phyloP scores from a whole-genome alignment of 2,888 invertebrate species.

The Cerceris rybyensis region DNA sequence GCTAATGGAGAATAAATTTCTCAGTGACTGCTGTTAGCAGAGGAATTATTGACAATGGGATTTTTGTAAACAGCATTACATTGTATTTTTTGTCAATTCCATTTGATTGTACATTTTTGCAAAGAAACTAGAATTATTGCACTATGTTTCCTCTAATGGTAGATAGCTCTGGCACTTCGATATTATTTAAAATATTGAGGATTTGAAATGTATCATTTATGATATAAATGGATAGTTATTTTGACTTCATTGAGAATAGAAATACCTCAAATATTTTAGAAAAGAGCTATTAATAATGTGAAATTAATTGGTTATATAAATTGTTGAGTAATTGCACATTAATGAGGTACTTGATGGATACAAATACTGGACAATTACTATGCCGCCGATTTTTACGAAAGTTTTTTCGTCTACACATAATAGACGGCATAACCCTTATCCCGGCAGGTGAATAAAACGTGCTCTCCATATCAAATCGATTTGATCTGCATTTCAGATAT shows the following conservation, averaged over 20 bases:
- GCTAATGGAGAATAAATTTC: slow-evolving; percentile 42
- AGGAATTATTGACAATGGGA: slow-evolving; percentile 45
- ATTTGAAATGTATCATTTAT: too few relatives aligned
- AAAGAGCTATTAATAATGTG: too few relatives aligned
- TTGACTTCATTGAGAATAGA: too few relatives aligned
- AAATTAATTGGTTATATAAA: neutral
- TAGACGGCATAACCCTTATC: slow-evolving; percentile 69
- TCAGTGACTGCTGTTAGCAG: slow-evolving; percentile 8
- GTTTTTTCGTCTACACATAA: slow-evolving; percentile 43
- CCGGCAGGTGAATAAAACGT: slow-evolving; percentile 71
- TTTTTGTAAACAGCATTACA: neutral
- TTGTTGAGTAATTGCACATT: neutral
- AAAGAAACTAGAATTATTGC: neutral
- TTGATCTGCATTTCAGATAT: slow-evolving; percentile 63
- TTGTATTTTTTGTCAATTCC: neutral
- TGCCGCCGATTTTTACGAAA: slow-evolving; percentile 33
- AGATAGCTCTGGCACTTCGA: too few relatives aligned
- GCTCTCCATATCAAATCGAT: slow-evolving; percentile 66
- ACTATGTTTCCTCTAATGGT: too few relatives aligned
- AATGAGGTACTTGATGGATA: neutral
- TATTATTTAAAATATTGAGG: too few relatives aligned
- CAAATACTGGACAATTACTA: slow-evolving; percentile 59
- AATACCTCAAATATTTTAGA: too few relatives aligned
- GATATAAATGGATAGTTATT: too few relatives aligned
- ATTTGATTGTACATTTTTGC: neutral